Percentiles rank a stretch among this genome's conserved stretches.
Evolutionary conservation across 2,888 invertebrate genomes (phyloP).

Genomic region (Stenotaenia linearis): DNA sequence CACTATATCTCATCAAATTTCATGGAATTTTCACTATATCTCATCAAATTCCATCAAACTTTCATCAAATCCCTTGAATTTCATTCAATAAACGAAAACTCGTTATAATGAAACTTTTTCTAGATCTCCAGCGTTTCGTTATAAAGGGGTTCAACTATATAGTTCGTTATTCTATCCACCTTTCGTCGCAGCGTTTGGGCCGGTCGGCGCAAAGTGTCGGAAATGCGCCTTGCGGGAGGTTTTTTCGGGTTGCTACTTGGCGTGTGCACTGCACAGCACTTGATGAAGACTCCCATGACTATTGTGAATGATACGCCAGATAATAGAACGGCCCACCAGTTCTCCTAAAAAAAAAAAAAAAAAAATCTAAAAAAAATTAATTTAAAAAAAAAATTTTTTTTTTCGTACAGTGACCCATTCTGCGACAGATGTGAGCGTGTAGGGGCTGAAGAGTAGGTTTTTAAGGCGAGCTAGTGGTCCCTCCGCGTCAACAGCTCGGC

Average conservation of each 20-base stretch:
- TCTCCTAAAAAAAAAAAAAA: constrained; percentile 54
- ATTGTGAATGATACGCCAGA: constrained; percentile 87
- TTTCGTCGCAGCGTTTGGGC: constrained; percentile 86
- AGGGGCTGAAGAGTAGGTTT: constrained; percentile 85
- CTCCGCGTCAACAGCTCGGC: constrained; percentile 96
- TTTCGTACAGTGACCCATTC: constrained; percentile 85
- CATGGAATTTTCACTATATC: too few relatives aligned
- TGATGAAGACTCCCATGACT: constrained; percentile 96
- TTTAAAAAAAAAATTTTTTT: neutral
- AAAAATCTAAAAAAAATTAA: neutral
- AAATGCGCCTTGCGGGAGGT: constrained; percentile 85
- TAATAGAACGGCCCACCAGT: constrained; percentile 92
- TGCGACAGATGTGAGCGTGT: constrained; percentile 78
- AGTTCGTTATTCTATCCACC: too few relatives aligned
- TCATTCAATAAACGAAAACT: too few relatives aligned
- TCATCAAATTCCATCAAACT: too few relatives aligned
- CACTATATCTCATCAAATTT: too few relatives aligned
- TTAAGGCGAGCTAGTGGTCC: constrained; percentile 94
- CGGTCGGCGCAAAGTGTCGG: constrained; percentile 82
- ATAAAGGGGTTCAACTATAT: too few relatives aligned
- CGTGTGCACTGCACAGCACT: constrained; percentile 99
- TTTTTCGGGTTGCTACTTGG: constrained; percentile 98
- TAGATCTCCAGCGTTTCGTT: too few relatives aligned
- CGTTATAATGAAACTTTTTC: too few relatives aligned
- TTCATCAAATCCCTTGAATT: too few relatives aligned